These are phyloP conservation scores for Hemitrygon akajei DNA, from an alignment of 2,797 vertebrate species.

Conservation along the genomic window DNA sequence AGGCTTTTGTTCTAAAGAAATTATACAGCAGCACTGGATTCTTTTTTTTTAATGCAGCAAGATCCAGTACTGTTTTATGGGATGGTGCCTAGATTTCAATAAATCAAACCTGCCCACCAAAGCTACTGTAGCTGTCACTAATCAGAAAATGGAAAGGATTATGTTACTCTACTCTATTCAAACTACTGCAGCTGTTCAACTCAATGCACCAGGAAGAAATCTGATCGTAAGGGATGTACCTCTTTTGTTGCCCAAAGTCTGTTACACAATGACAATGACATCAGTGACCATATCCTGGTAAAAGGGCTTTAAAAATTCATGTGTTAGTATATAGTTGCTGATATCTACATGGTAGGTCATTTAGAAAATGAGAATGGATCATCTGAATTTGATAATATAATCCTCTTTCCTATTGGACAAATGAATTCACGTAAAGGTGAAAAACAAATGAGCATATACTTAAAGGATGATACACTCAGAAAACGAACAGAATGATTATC, in stretches of 20 bases:
- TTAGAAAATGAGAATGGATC: background rate
- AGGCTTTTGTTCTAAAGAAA: too few relatives aligned
- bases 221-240: background rate
- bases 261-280: background rate
- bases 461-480: background rate
- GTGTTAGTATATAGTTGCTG: background rate
- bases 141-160: background rate
- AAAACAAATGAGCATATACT: background rate
- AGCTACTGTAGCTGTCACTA: background rate
- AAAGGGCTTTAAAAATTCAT: background rate
- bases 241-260: background rate
- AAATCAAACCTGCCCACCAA: background rate
- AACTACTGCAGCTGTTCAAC: slow-evolving; percentile 20
- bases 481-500: background rate
- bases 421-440: background rate
- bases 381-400: background rate
- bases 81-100: background rate
- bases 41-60: background rate
- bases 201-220: slow-evolving; percentile 12
- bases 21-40: background rate
- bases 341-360: background rate
- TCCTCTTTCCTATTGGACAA: background rate
- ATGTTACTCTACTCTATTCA: background rate
- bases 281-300: background rate
- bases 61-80: background rate